Base-by-base conservation (phyloP, 1,140 invertebrate genomes). In the Diorhabda sublineata region DNA sequence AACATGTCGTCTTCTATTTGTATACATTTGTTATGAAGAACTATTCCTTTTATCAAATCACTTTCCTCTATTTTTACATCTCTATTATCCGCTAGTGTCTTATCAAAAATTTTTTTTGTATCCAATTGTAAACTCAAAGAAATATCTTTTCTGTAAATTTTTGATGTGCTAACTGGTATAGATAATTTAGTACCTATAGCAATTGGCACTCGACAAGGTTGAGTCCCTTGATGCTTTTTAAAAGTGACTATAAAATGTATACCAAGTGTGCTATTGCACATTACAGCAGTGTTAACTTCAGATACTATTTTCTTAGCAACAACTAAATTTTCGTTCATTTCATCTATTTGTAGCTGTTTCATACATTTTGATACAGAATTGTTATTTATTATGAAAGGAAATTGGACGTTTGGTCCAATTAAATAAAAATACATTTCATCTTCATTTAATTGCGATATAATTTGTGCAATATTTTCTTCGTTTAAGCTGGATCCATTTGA, bases 21-120 rank as follows among this genome's bases (percentile, higher is more conserved):
- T 11, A 75, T 67, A 69, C 74, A 75, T 63, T 74, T 75, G 44
- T 65, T 72, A 58, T 74, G 70, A 6, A 66, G 47, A 42, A 66
- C 45, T 62, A 75, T 42, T 3, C 74, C 74, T 9, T 45, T 67
- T 26, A 71, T 63, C 4, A 73, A 69, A 42, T 75, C 72, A 41
- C 45, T 5, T 4, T 41, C 11, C 5, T 67, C 59, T 9, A 74
- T 52, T 69, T 68, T 43, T 26, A 72, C 60, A 11, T 71, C 66
- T 59, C 70, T 60, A 52, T 75, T 56, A 9, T 75, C 72, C 26
- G 59, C 70, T 59, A 71, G 67, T 58, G 67, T 67, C 70, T n/a
- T 11, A 45, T 26, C 41, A 58, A 6, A 59, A 41, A 41, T 60
- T 45, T 58, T 57, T 57, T 26, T 26, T 26, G 26, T 26, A 26